Base-by-base conservation (phyloP, 2,113 vertebrate genomes). In the Orthochromis malagaraziensis region DNA sequence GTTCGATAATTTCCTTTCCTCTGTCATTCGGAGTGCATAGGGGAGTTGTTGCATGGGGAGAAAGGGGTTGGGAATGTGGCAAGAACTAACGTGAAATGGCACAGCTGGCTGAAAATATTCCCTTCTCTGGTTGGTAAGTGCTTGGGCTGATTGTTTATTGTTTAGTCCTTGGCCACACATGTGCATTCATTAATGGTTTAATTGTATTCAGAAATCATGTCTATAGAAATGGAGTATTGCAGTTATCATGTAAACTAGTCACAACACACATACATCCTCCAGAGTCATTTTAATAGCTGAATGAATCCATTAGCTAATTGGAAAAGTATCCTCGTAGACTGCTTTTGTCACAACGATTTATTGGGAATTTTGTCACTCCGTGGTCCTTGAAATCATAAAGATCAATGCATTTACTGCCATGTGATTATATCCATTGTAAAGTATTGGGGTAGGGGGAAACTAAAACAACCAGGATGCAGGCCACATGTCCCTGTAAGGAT, bases 1-100 rank as follows among this genome's bases (percentile, higher is more conserved):
- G 94, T 95, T 95, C 92, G 60, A 96, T 95, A 94, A 94, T 94
- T 94, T 96, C 89, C 93, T 93, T 93, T 90, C 89, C 93, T 90
- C 90, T 92, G 94, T 93, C 95, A 91, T 94, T 93, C n/a, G 24
- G 51, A 91, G 85, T 94, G 89, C 92, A 93, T 95, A 81, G 49
- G 94, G 94, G 93, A 95, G 92, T 91, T 93, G 90, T 90, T 91
- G 81, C 45, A 53, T 53, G 51, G 84, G 9, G 29, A 89, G 63
- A 88, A 63, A 68, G 58, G 85, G 89, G 81, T 53, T 79, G 81
- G 35, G 21, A 73, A 42, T 87, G 87, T 68, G 55, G 89, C 68
- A 86, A 82, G 82, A 91, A 79, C 79, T 85, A 75, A 89, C 49
- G 47, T 93, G 84, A 94, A 95, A 90, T 87, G 77, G 82, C 81